phyloP scores from a whole-genome alignment of 2,888 invertebrate genomes.

The Adineta ricciae region DNA sequence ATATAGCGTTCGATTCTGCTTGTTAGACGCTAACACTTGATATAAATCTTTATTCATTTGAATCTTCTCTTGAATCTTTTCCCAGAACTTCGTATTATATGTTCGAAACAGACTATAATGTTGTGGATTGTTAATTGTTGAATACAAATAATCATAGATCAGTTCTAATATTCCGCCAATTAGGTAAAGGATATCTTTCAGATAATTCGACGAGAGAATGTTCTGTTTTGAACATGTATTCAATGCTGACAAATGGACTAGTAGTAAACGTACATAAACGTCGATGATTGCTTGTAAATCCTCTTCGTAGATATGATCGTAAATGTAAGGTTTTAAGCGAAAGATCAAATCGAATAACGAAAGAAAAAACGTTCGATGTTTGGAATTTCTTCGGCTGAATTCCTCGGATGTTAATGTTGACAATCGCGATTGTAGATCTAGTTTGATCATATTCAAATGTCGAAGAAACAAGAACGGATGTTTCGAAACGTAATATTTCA shows the following conservation, averaged over 20 bases:
- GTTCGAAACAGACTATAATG: not conserved
- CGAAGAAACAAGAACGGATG: not conserved
- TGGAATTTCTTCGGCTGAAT: not conserved
- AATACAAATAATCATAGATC: not conserved
- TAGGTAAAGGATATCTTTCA: not conserved
- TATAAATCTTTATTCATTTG: not conserved
- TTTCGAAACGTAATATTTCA: not conserved
- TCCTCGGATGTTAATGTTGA: not conserved
- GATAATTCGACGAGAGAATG: not conserved
- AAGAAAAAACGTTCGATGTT: not conserved
- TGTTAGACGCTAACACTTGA: not conserved
- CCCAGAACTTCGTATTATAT: not conserved
- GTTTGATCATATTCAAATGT: slow-evolving; percentile 6
- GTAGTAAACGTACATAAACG: not conserved
- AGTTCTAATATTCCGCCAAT: not conserved
- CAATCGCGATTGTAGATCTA: not conserved
- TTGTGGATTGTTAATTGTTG: not conserved
- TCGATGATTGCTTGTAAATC: not conserved
- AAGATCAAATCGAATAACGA: slow-evolving; percentile 8
- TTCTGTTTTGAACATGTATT: not conserved
- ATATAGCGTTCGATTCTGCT: not conserved
- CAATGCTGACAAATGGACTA: not conserved
- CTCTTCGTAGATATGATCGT: not conserved
- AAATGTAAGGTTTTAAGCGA: not conserved
- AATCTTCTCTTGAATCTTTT: not conserved